Percentiles rank a stretch among this genome's conserved stretches.
These are phyloP conservation scores for Cyprinella venusta DNA, from an alignment of 2,797 vertebrate species.

Conservation along the genomic window DNA sequence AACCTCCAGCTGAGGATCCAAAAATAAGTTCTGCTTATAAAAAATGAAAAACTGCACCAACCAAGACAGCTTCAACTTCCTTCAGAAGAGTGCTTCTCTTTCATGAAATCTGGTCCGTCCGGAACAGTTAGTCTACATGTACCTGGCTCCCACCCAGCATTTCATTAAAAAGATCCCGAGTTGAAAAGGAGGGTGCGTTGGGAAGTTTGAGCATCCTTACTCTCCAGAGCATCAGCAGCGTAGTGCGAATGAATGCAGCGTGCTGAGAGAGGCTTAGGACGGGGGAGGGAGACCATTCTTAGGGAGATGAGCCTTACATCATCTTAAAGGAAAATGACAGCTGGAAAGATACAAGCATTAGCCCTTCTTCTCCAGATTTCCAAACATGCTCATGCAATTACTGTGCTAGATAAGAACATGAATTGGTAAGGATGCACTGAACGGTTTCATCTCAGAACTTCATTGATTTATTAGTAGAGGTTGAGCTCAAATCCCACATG, in stretches of 20 bases:
- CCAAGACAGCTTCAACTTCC: constrained; percentile 42
- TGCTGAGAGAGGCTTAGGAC: constrained; percentile 45
- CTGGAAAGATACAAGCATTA: constrained; percentile 57
- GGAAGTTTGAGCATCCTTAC: constrained; percentile 67
- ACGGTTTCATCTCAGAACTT: background rate
- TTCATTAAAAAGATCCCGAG: constrained; percentile 55
- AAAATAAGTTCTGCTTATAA: constrained; percentile 36
- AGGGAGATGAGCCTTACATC: constrained; percentile 92
- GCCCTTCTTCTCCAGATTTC: constrained; percentile 7
- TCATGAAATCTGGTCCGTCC: constrained; percentile 4
- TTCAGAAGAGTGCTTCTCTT: background rate
- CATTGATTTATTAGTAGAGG: background rate
- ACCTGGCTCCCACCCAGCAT: constrained; percentile 30
- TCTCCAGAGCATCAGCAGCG: constrained; percentile 78
- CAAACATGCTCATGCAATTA: background rate
- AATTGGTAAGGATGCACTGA: background rate
- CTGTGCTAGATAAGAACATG: background rate
- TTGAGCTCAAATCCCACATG: background rate
- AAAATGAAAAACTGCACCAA: constrained; percentile 23
- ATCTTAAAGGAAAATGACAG: constrained; percentile 95
- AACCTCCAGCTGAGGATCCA: background rate
- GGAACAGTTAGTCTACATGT: constrained; percentile 3
- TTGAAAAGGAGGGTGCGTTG: constrained; percentile 53
- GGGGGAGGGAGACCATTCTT: constrained; percentile 77
- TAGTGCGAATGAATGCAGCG: constrained; percentile 65